Base-by-base conservation (phyloP, 2,888 invertebrate genomes). In the Cylloceria caligata region DNA sequence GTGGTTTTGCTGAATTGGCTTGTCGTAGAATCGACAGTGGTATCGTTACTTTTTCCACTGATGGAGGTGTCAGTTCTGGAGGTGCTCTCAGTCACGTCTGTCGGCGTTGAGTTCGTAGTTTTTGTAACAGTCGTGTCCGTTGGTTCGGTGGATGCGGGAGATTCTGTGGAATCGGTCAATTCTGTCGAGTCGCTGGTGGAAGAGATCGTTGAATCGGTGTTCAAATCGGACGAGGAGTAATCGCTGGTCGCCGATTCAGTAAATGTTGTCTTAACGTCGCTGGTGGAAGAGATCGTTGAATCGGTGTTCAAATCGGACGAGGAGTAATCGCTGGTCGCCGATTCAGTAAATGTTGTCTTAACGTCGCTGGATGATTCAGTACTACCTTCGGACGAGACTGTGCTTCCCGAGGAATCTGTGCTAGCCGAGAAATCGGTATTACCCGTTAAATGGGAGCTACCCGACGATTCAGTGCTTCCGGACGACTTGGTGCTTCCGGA, bases 161-260 rank as follows among this genome's bases (percentile, higher is more conserved):
- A 72, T 27, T 88, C 87, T 4, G 88, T 87, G 2, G 84, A 81
- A 60, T 86, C 88, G 11, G 86, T 85, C 0, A 84, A 57, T 7
- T 82, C 87, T 0, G 83, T 71, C 9, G 87, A 81, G 16, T 86
- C 88, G 7, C 86, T 87, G 2, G 83, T 82, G n/a, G 87, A 77
- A 24, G 80, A 68, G 9, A 45, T 34, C 3, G 78, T 67, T 11
- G 55, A 49, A 30, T 64, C 81, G 7, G 81, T 82, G 13, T 57
- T 79, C 7, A 30, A 34, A 57, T 76, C 82, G 55, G 72, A 55
- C 19, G 62, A 34, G 19, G 77, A 69, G 13, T 34, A 24, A n/a
- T 39, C 39, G 2, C 9, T 13, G 39, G 2, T 39, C 39, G 45
- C 5, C 4, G 16, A 45, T 45, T 13, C n/a, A 16, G 45, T 45